Conservation (phyloP, 1,140 invertebrate genomes). For the Brachystomella parvula region DNA sequence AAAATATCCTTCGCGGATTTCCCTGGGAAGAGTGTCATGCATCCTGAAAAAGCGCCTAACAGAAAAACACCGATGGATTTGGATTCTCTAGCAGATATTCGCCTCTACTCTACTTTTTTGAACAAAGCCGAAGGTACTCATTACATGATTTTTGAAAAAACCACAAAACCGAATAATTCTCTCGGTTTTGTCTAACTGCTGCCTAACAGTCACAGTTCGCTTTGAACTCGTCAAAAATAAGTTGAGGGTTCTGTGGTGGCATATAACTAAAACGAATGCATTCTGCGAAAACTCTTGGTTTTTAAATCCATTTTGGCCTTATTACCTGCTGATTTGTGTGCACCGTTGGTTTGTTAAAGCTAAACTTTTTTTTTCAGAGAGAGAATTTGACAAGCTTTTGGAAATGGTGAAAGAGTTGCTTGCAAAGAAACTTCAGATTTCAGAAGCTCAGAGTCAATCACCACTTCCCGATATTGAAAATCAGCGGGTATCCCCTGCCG, state of each 20-base stretch:
- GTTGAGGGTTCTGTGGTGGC: no score
- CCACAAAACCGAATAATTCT: no score
- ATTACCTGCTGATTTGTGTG: no score
- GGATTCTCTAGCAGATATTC: slow-evolving; percentile 9
- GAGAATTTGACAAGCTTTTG: slow-evolving; percentile 7
- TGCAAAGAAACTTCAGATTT: background rate
- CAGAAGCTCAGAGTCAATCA: background rate
- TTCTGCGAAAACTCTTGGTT: no score
- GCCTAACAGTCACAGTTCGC: no score
- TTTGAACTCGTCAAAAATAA: no score
- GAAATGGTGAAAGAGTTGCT: background rate
- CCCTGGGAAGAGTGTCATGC: background rate
- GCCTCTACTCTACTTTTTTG: slow-evolving; percentile 24
- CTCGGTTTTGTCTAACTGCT: no score
- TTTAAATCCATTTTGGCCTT: no score
- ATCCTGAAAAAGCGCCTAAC: background rate
- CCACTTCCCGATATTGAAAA: background rate
- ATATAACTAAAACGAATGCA: no score
- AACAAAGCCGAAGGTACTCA: slow-evolving; percentile 30
- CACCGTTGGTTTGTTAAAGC: no score
- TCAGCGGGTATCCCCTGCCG: background rate
- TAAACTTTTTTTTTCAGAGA: slow-evolving; percentile 6
- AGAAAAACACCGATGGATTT: background rate
- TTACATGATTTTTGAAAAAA: no score
- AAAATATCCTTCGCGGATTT: slow-evolving; percentile 10